Evolutionary conservation across 2,113 vertebrate species (phyloP).

Genomic region (Sturnira hondurensis): DNA sequence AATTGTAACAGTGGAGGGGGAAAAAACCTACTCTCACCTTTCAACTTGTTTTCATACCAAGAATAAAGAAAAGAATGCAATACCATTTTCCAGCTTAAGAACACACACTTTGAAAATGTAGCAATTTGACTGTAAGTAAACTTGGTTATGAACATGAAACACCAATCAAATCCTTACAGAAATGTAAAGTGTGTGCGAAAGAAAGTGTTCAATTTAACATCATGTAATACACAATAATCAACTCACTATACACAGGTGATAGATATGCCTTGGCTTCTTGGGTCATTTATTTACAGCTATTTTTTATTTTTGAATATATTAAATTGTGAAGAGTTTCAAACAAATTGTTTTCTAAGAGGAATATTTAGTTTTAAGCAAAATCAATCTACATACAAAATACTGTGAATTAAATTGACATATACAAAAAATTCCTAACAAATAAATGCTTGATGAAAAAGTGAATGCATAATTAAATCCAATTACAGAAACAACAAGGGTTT

Average conservation of each 20-base stretch:
- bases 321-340: slow-evolving; percentile 63
- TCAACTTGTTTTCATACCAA: slow-evolving; percentile 60
- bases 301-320: background rate
- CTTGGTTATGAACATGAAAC: background rate
- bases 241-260: background rate
- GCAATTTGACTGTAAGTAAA: background rate
- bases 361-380: slow-evolving; percentile 71
- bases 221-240: slow-evolving; percentile 61
- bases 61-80: slow-evolving; percentile 22
- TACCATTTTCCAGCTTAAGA: slow-evolving; percentile 62
- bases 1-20: slow-evolving; percentile 40
- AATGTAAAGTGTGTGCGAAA: slow-evolving; percentile 56
- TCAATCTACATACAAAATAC: slow-evolving; percentile 50
- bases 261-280: slow-evolving; percentile 39
- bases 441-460: slow-evolving; percentile 20
- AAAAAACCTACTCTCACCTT: slow-evolving; percentile 33
- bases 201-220: slow-evolving; percentile 37
- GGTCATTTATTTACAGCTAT: slow-evolving; percentile 49
- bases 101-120: background rate
- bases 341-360: slow-evolving; percentile 55
- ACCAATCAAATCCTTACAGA: background rate
- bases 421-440: slow-evolving; percentile 55
- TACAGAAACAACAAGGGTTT: background rate
- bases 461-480: background rate
- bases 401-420: slow-evolving; percentile 58